Evolutionary conservation across 1,140 invertebrate genomes (phyloP).

Genomic region (Microvelia longipes): DNA sequence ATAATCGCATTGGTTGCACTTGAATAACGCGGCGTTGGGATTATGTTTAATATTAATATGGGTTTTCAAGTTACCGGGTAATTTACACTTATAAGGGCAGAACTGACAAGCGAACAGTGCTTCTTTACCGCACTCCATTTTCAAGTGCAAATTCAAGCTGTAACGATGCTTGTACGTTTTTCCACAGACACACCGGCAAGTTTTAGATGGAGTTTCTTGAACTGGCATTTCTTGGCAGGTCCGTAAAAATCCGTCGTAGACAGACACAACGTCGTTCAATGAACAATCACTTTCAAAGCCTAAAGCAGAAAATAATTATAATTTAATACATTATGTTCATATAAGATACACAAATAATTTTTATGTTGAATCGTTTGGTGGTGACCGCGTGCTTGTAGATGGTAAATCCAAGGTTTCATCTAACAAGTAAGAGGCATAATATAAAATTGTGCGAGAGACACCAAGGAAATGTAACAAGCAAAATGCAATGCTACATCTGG

Average conservation of each 20-base stretch:
- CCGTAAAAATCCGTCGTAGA: too few relatives aligned
- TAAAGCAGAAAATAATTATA: neutral
- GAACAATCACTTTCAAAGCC: neutral
- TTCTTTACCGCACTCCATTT: slow-evolving; percentile 28
- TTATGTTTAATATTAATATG: slow-evolving; percentile 40
- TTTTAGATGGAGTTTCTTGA: too few relatives aligned
- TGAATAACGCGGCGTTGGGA: slow-evolving; percentile 33
- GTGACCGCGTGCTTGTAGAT: too few relatives aligned
- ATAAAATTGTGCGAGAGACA: too few relatives aligned
- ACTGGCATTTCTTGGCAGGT: too few relatives aligned
- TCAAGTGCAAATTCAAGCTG: slow-evolving; percentile 24
- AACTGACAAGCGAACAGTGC: slow-evolving; percentile 27
- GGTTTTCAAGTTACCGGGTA: slow-evolving; percentile 19
- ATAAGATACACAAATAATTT: slow-evolving; percentile 28
- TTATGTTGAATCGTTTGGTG: too few relatives aligned
- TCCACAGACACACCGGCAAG: too few relatives aligned
- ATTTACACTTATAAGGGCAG: slow-evolving; percentile 18
- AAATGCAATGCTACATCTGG: too few relatives aligned
- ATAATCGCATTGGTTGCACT: slow-evolving; percentile 35
- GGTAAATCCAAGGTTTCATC: too few relatives aligned
- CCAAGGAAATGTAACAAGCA: too few relatives aligned
- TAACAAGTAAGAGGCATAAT: too few relatives aligned
- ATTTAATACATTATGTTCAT: slow-evolving; percentile 11
- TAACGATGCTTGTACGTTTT: slow-evolving; percentile 34
- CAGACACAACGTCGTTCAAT: too few relatives aligned